Conservation (phyloP, 2,113 vertebrate genomes). For the Stegastes partitus region DNA sequence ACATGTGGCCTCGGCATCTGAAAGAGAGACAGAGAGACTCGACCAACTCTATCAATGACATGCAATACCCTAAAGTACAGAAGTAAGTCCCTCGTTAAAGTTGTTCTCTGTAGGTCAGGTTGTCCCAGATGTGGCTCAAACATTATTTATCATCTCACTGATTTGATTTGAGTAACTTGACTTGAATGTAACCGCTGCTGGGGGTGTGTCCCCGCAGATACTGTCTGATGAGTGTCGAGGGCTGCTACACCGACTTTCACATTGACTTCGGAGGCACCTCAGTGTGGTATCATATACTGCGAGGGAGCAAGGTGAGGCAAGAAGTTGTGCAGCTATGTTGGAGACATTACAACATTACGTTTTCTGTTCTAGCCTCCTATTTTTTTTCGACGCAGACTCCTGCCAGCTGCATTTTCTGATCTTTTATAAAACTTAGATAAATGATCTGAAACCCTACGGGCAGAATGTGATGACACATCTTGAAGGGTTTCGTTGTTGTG, state of each 20-base stretch:
- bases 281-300: slow-evolving; percentile 97
- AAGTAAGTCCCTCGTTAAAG: slow-evolving; percentile 82
- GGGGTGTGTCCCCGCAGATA: slow-evolving; percentile 84
- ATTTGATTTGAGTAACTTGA: neutral
- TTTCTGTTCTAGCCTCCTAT: no score
- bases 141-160: no score
- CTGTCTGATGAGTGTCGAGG: slow-evolving; percentile 98
- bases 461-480: no score
- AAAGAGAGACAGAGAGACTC: slow-evolving; percentile 97
- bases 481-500: no score
- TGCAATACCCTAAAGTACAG: slow-evolving; percentile 99
- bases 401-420: no score
- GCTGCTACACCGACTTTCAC: slow-evolving; percentile 98
- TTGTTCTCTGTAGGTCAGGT: neutral
- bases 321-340: no score
- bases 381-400: no score
- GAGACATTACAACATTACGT: no score
- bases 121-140: no score
- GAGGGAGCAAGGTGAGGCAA: slow-evolving; percentile 92
- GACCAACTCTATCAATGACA: slow-evolving; percentile 95
- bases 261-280: slow-evolving; percentile 98
- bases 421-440: no score
- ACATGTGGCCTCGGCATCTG: slow-evolving; percentile 98
- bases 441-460: no score
- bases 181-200: no score